Evolutionary conservation across 2,113 vertebrate genomes (phyloP), one percentile per base, ranked within the genome.

Genomic region (Oplegnathus fasciatus): DNA sequence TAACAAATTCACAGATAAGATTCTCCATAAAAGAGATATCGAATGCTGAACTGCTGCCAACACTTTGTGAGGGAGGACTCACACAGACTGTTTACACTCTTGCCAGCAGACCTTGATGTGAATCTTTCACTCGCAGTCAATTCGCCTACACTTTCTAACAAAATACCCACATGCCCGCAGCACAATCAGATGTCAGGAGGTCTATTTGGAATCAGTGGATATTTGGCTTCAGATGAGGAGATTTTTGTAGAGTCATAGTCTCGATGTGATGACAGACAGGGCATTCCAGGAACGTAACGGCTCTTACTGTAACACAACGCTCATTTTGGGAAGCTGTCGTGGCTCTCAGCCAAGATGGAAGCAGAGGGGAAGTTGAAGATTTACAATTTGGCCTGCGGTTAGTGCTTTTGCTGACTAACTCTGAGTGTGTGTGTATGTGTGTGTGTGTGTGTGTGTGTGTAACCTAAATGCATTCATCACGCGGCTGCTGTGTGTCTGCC

Each of bases 241-340:
- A 28, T 50, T 69, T 65, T 68, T 75, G 67, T 57, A 24, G 30
- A 77, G 58, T 85, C 52, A 81, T 13, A 3, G 57, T 9, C n/a
- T 46, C 1, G 0, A n/a, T 30, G 78, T 84, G 74, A 69, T 20
- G 1, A 28, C 75, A 84, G 85, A 57, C 48, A 15, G 81, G 54
- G 54, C 37, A 73, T 93, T 94, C 87, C 92, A 71, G 86, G 90
- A 92, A 89, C 15, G 20, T 14, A 60, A 44, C 7, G 5, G 57
- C 55, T 70, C 71, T 93, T 91, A 93, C 94, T 62, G 91, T 92
- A 91, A 92, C 60, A 54, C 58, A 0, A 46, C 7, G 46, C 73
- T 75, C 52, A 18, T 91, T 89, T 93, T 93, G 93, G 94, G 94
- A 95, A 94, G 90, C 79, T 40, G 70, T 17, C 44, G 1, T 85